These are phyloP conservation scores for Calvadosia cruxmelitensis DNA, from an alignment of 30 jellyfish, hydroid and myxozoan genomes.

Conservation along the genomic window DNA sequence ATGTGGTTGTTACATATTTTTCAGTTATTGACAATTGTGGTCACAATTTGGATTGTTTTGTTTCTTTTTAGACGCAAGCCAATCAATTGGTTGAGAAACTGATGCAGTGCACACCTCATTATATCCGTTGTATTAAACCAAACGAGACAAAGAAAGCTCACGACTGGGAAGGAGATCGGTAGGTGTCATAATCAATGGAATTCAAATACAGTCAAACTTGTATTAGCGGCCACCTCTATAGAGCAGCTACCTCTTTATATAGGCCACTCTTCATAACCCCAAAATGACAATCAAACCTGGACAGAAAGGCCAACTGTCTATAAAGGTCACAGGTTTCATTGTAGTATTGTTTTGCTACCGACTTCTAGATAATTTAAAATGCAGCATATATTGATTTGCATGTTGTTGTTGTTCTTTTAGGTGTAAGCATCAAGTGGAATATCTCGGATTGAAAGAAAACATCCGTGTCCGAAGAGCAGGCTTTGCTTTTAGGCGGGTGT, in stretches of 20 bases:
- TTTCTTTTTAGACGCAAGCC: conserved; percentile 71
- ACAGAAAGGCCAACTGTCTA: too few relatives aligned
- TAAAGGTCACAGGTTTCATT: too few relatives aligned
- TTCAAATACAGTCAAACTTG: too few relatives aligned
- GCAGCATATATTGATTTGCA: not conserved
- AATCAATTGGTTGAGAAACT: conserved; percentile 67
- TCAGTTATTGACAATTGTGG: too few relatives aligned
- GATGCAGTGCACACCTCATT: conserved; percentile 96
- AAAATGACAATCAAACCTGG: too few relatives aligned
- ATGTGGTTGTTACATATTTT: too few relatives aligned
- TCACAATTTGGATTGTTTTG: conserved; percentile 1
- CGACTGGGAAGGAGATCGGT: conserved; percentile 93
- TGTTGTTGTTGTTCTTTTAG: conserved; percentile 9
- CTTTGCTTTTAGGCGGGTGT: conserved; percentile 84
- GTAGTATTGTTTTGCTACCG: too few relatives aligned
- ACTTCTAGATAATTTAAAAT: not conserved
- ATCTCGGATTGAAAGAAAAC: conserved; percentile 91
- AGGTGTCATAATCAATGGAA: too few relatives aligned
- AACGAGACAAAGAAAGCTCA: conserved; percentile 96
- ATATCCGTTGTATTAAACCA: conserved; percentile 96
- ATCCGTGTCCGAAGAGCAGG: conserved; percentile 99
- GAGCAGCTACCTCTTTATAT: too few relatives aligned
- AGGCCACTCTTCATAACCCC: too few relatives aligned
- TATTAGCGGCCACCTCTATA: too few relatives aligned
- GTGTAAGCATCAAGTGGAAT: conserved; percentile 95